Evolutionary conservation across 2,797 vertebrate genomes (phyloP).

Genomic region (Aratinga solstitialis): DNA sequence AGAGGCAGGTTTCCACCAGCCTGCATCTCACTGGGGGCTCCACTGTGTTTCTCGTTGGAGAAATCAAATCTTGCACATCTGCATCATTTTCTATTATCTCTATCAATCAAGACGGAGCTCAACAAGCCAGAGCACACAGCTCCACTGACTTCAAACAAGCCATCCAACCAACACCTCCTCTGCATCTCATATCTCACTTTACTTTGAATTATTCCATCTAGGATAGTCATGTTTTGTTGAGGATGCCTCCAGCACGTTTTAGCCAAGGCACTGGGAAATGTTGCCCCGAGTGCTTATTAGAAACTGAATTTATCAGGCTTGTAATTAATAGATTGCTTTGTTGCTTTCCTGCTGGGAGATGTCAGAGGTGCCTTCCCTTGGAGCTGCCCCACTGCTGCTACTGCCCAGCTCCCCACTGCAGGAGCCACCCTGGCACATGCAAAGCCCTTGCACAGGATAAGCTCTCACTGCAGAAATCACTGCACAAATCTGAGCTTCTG

Average conservation of each 20-base stretch:
- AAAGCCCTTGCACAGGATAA: background rate
- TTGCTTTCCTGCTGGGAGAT: background rate
- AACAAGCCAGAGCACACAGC: background rate
- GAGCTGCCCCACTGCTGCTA: background rate
- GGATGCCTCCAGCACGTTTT: background rate
- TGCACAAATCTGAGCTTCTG: fast-evolving
- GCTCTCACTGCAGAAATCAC: background rate
- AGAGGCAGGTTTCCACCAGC: background rate
- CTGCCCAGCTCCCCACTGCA: background rate
- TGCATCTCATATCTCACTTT: background rate
- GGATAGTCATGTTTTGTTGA: background rate
- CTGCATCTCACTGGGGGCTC: background rate
- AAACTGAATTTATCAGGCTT: background rate
- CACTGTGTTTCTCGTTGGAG: background rate
- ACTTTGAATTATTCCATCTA: background rate
- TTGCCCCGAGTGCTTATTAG: background rate
- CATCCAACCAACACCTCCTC: background rate
- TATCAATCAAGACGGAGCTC: background rate
- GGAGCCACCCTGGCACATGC: background rate
- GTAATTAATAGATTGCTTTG: background rate
- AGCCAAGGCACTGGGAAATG: background rate
- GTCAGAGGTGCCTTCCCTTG: background rate
- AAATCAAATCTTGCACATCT: background rate
- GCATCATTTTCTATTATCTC: background rate
- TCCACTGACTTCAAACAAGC: background rate